Base-by-base conservation (phyloP, 2,797 vertebrate genomes). In the Pseudochirops corinnae region DNA sequence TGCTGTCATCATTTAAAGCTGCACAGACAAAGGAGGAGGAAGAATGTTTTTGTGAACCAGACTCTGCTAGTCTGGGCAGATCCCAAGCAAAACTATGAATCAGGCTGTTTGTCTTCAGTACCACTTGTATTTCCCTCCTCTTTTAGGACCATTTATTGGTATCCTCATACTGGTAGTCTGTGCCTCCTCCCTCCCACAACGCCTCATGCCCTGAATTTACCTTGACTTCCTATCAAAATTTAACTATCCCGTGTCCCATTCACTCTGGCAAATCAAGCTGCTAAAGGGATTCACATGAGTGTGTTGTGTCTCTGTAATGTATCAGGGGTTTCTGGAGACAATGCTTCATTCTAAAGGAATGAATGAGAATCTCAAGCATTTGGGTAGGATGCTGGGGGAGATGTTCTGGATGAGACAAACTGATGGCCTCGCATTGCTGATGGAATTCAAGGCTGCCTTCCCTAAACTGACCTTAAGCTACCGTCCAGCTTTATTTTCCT, bases 1-100 rank as follows among this genome's bases (percentile, higher is more conserved):
- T 31, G 26, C 93, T 95, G 94, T 95, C 96, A 55, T 58, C 94
- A 90, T 96, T 93, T 52, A 96, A 67, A 93, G 67, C 56, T 0
- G 90, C 52, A 55, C 26, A 55, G 92, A 96, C 93, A 97, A 91
- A 82, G 67, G 92, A 91, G 53, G 31, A 91, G 60, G 74, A 94
- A 62, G 87, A 94, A 87, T 56, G 56, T 94, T 95, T 94, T 52
- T n/a, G 56, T 93, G 29, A 91, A 93, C 92, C 92, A 94, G 94
- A 93, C 94, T 24, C 6, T 92, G 92, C 95, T 50, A 21, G 96
- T 91, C 94, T 24, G 91, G 93, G 87, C 93, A 90, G 94, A 91
- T 93, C 74, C 31, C 0, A 39, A 82, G 60, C 93, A 53, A 92
- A 93, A 92, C 31, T 58, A 50, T 2, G 56, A 90, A 56, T 10